Evolutionary conservation across 2,888 invertebrate species (phyloP).

Genomic region (Cheilosia impressa): DNA sequence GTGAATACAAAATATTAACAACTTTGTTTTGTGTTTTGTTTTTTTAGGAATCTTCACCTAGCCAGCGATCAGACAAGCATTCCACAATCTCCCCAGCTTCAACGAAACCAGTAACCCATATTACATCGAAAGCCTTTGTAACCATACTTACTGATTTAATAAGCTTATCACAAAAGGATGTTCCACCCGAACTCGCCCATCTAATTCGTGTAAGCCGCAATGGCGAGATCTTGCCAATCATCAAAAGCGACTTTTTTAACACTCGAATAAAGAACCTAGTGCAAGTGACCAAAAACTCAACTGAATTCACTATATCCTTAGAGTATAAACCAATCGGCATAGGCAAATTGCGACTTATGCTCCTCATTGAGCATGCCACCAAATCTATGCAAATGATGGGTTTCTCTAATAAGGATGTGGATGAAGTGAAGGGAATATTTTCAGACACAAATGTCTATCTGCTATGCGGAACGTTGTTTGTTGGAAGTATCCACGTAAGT

Average conservation of each 20-base stretch:
- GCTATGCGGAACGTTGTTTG: constrained; percentile 93
- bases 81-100: neutral
- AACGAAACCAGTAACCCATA: constrained; percentile 88
- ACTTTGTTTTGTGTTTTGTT: neutral
- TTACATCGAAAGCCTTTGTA: constrained; percentile 89
- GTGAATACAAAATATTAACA: neutral
- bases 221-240: constrained; percentile 90
- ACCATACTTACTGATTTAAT: constrained; percentile 91
- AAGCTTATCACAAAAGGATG: constrained; percentile 86
- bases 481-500: constrained; percentile 97
- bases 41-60: constrained; percentile 23
- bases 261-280: constrained; percentile 91
- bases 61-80: neutral
- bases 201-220: constrained; percentile 86
- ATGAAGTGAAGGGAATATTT: constrained; percentile 98
- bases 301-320: constrained; percentile 88
- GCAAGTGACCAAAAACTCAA: constrained; percentile 86
- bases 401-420: constrained; percentile 96
- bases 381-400: constrained; percentile 86
- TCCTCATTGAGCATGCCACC: constrained; percentile 91
- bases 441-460: constrained; percentile 97
- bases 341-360: constrained; percentile 90
- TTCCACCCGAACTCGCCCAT: constrained; percentile 88
- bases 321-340: constrained; percentile 90
- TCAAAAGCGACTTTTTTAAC: constrained; percentile 92